These are phyloP conservation scores for Erpobdella octoculata DNA, from an alignment of 2,888 invertebrate species.

Conservation along the genomic window DNA sequence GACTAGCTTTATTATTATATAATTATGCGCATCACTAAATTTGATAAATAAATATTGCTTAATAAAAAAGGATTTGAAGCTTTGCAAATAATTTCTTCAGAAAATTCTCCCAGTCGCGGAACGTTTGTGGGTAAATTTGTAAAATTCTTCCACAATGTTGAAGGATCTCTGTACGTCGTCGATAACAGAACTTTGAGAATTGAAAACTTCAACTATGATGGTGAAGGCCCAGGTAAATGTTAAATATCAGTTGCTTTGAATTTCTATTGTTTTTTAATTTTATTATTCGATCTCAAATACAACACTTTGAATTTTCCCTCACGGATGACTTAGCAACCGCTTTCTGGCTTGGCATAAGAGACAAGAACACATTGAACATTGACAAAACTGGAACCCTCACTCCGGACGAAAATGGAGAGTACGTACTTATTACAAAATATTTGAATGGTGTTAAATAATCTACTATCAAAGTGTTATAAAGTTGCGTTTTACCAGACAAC, in stretches of 20 bases:
- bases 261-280: not conserved
- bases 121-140: not conserved
- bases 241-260: not conserved
- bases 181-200: not conserved
- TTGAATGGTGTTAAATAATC: too few relatives aligned
- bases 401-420: slow-evolving; percentile 23
- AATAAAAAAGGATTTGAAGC: too few relatives aligned
- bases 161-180: not conserved
- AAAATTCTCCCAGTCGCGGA: not conserved
- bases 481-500: too few relatives aligned
- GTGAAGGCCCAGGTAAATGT: slow-evolving; percentile 21
- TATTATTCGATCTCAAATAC: not conserved
- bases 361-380: not conserved
- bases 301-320: not conserved
- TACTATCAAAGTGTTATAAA: too few relatives aligned
- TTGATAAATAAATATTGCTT: too few relatives aligned
- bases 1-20: too few relatives aligned
- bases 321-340: slow-evolving; percentile 8
- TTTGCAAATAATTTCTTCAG: too few relatives aligned
- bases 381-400: not conserved
- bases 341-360: slow-evolving; percentile 10
- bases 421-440: too few relatives aligned
- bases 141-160: slow-evolving; percentile 2
- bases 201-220: slow-evolving; percentile 22
- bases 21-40: too few relatives aligned